Evolutionary conservation across 2,797 vertebrate species (phyloP).

Genomic region (Erethizon dorsatum): DNA sequence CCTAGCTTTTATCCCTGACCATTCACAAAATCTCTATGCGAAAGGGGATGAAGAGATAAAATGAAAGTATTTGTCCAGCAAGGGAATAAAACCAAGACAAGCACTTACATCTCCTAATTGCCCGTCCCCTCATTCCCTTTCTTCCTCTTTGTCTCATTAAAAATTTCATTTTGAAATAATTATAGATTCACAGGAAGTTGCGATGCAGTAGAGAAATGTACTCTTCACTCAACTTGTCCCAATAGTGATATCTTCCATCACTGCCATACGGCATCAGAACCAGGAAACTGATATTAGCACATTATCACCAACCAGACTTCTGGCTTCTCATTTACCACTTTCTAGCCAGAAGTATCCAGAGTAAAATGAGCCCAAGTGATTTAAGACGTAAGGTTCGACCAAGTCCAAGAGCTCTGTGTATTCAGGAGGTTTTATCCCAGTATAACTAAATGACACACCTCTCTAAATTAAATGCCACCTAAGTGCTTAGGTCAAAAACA

Average conservation of each 20-base stretch:
- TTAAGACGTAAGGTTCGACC: background rate
- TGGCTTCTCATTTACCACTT: background rate
- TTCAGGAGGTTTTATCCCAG: background rate
- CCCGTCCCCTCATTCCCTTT: background rate
- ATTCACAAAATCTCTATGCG: background rate
- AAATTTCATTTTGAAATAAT: constrained; percentile 46
- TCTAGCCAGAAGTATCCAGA: background rate
- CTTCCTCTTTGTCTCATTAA: background rate
- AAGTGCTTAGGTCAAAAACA: background rate
- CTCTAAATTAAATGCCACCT: background rate
- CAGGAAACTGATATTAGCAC: background rate
- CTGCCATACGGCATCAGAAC: background rate
- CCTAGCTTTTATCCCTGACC: background rate
- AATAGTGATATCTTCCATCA: background rate
- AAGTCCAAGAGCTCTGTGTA: constrained; percentile 31
- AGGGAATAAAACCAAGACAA: background rate
- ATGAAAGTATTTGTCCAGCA: background rate
- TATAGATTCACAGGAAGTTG: constrained; percentile 5
- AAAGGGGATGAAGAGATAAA: background rate
- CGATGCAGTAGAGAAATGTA: background rate
- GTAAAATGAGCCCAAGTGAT: background rate
- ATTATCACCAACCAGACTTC: background rate
- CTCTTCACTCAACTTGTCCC: background rate
- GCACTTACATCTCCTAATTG: background rate
- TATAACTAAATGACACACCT: background rate